phyloP scores from a whole-genome alignment of 2,888 invertebrate species.

The Pinctada fucata region DNA sequence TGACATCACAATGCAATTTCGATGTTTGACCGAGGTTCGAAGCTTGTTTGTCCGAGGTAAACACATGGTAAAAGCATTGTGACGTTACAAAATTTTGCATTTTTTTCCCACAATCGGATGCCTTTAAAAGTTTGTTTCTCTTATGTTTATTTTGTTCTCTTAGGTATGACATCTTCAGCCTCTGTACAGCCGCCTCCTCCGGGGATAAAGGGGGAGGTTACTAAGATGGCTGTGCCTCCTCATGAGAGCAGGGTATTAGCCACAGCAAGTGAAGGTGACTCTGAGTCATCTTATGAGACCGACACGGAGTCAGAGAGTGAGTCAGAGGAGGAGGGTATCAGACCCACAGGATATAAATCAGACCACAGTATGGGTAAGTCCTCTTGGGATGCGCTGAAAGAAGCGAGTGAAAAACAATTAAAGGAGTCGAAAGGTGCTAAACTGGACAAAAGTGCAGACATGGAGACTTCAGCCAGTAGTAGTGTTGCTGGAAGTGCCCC shows the following conservation, averaged over 20 bases:
- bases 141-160: no score
- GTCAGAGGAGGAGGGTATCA: not conserved
- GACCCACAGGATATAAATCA: not conserved
- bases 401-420: slow-evolving; percentile 41
- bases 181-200: slow-evolving; percentile 12
- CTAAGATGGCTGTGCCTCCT: slow-evolving; percentile 11
- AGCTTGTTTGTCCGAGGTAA: no score
- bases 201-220: slow-evolving; percentile 2
- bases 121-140: no score
- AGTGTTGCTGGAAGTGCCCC: no score
- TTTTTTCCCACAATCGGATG: no score
- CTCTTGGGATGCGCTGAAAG: slow-evolving; percentile 53
- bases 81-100: no score
- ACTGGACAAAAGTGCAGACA: not conserved
- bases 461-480: not conserved
- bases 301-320: slow-evolving; percentile 1
- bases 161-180: not conserved
- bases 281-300: not conserved
- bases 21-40: no score
- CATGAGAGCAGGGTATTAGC: slow-evolving; percentile 10
- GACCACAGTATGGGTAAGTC: slow-evolving; percentile 40
- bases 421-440: not conserved
- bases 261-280: not conserved
- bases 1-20: no score
- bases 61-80: no score